Base-by-base conservation (phyloP, 1,140 invertebrate genomes). In the Drosophila sp. region DNA sequence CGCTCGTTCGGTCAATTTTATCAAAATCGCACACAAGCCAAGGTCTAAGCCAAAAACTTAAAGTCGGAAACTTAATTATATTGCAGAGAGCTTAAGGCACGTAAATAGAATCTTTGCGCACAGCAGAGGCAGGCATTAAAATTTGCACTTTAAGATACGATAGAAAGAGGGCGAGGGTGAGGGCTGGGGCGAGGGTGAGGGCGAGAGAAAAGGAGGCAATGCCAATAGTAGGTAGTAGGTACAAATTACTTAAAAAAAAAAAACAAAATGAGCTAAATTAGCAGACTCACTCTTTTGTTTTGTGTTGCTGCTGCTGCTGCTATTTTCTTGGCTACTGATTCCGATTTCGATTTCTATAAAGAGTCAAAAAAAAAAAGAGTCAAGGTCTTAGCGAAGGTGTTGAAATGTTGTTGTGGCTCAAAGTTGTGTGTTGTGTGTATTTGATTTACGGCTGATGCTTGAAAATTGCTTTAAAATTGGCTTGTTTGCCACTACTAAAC, bases 201-300 rank as follows among this genome's bases (percentile, higher is more conserved):
- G 35, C 61, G 35, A 60, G 38, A 70, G 54, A 70, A 65, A 68
- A 17, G n/a, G 44, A 3, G 70, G 72, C 35, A 38, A 17, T 38
- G 35, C 0, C 35, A 38, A 11, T 38, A 10, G 35, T 38, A 38
- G 35, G 68, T 68, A 74, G 65, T 63, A 80, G 77, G 69, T 81
- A 86, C 83, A 90, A 86, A 90, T 82, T 85, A 85, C 86, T 85
- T 85, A 79, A 81, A 82, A 79, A 72, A 72, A 87, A 79, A 81
- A 81, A 79, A 72, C 77, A 89, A 89, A 89, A 89, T 89, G 80
- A 89, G 84, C 84, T 77, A 89, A 89, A 89, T 89, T 89, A 89
- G 84, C 81, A 79, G 76, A 83, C 82, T 86, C 69, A 80, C 83
- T 82, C 65, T 72, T 41, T 62, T 73, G 41, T 58, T 71, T 64